These are phyloP conservation scores for Aphelenchoides bicaudatus DNA, from an alignment of 2,888 invertebrate genomes.

Conservation along the genomic window DNA sequence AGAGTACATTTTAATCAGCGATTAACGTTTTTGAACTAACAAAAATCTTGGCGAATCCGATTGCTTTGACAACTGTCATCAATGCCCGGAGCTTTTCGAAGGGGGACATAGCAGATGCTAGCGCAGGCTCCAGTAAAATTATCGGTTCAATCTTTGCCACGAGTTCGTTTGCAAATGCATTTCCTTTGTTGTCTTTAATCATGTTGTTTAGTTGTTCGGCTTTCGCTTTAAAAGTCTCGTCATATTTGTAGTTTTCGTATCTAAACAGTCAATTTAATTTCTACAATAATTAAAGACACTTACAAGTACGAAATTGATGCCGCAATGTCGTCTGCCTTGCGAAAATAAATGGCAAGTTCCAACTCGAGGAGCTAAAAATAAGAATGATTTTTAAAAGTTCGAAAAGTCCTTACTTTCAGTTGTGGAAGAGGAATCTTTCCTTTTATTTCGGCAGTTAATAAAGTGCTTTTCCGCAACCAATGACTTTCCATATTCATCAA, in stretches of 20 bases:
- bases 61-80: constrained; percentile 3
- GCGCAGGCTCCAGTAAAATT: constrained; percentile 4
- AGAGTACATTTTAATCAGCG: neutral
- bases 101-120: neutral
- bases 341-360: constrained; percentile 29
- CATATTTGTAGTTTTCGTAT: constrained; percentile 12
- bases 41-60: constrained; percentile 6
- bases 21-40: constrained; percentile 10
- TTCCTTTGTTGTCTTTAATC: constrained; percentile 5
- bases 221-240: neutral
- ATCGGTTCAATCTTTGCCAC: neutral
- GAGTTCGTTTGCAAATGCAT: constrained; percentile 8
- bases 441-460: constrained; percentile 20
- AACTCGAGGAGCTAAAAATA: constrained; percentile 34
- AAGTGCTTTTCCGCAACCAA: constrained; percentile 27
- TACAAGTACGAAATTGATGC: constrained; percentile 4
- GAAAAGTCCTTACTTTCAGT: constrained; percentile 15
- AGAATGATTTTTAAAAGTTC: constrained; percentile 8
- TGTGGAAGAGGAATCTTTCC: neutral
- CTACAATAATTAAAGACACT: neutral
- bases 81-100: neutral
- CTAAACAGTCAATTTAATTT: neutral
- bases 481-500: constrained; percentile 15
- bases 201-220: constrained; percentile 9
- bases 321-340: constrained; percentile 20